These are phyloP conservation scores for Melopsittacus undulatus DNA, from an alignment of 2,797 vertebrate species.

Conservation along the genomic window DNA sequence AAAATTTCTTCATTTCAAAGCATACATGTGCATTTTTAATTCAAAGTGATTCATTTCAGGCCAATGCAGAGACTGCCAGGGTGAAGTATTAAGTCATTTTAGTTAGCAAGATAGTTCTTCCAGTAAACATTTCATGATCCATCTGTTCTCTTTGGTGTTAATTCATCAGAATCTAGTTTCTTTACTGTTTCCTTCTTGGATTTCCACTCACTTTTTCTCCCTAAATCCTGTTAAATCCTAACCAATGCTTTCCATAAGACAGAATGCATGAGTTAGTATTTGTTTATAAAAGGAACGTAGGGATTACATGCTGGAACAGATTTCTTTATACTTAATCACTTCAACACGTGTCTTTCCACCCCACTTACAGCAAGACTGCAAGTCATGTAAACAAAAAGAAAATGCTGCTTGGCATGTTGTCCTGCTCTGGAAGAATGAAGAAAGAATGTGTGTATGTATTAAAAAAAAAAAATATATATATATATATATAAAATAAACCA, in stretches of 20 bases:
- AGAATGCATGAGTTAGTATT: neutral
- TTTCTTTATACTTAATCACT: slow-evolving; percentile 19
- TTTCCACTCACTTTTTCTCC: neutral
- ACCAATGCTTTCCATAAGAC: slow-evolving; percentile 2
- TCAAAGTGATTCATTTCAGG: neutral
- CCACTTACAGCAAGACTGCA: neutral
- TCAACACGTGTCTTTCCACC: slow-evolving; percentile 26
- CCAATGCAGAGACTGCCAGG: neutral
- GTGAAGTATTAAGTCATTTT: neutral
- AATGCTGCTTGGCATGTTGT: neutral
- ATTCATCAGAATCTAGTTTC: neutral
- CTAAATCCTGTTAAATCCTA: neutral
- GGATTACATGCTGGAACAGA: slow-evolving; percentile 24
- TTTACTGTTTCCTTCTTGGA: neutral
- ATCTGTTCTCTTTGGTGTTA: neutral
- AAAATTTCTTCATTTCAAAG: neutral
- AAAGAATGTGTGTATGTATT: neutral
- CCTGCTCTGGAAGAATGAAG: neutral
- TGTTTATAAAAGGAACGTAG: neutral
- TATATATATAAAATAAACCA: neutral
- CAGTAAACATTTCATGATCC: neutral
- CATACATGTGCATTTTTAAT: neutral
- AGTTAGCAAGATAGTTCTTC: neutral
- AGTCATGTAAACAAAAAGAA: slow-evolving; percentile 9
- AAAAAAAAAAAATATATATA: neutral